Evolutionary conservation across 2,113 vertebrate genomes (phyloP).

Genomic region (Anarhynchus alexandrinus): DNA sequence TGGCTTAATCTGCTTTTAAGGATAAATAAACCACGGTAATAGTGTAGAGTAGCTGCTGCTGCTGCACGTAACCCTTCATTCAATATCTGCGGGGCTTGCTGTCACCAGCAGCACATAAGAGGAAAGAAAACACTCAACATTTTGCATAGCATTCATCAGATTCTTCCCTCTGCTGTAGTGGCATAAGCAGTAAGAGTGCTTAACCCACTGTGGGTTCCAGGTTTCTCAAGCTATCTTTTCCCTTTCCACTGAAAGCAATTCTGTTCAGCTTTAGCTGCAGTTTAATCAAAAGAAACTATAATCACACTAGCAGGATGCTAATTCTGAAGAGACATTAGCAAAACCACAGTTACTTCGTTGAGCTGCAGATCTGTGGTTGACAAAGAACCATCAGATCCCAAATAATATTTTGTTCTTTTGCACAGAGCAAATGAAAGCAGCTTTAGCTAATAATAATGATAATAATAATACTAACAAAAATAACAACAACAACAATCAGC

Average conservation of each 20-base stretch:
- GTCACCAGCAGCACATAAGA: neutral
- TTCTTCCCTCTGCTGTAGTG: neutral
- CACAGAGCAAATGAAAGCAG: neutral
- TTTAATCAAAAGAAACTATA: constrained; percentile 61
- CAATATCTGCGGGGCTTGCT: neutral
- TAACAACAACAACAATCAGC: neutral
- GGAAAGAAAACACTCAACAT: constrained; percentile 1
- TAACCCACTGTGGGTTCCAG: neutral
- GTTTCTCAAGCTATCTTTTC: neutral
- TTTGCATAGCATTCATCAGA: neutral
- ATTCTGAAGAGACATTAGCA: constrained; percentile 55
- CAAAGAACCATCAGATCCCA: neutral
- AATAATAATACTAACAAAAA: too few relatives aligned
- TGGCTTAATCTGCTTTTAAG: neutral
- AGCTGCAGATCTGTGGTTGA: constrained; percentile 7
- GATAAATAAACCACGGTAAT: neutral
- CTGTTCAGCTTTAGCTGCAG: neutral
- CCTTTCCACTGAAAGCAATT: neutral
- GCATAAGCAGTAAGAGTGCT: neutral
- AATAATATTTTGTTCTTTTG: constrained; percentile 5
- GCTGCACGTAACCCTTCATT: neutral
- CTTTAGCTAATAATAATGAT: neutral
- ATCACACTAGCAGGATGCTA: constrained; percentile 34
- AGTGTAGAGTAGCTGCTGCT: neutral
- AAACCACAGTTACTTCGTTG: constrained; percentile 28